Evolutionary conservation across 2,888 invertebrate genomes (phyloP).

Genomic region (Ormia ochracea): DNA sequence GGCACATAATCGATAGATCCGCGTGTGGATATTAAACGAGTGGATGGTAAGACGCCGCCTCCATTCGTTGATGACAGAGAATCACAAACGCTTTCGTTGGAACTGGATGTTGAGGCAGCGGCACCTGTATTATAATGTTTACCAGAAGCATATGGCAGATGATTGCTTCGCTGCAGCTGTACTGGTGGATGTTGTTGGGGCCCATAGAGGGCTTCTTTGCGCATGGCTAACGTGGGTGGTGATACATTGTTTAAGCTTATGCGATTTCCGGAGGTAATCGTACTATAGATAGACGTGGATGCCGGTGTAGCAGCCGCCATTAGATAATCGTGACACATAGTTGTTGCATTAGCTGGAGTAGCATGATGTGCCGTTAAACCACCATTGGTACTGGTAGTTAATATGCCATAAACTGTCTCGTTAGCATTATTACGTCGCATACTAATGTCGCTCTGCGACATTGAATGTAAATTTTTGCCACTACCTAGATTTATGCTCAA

Average conservation of each 20-base stretch:
- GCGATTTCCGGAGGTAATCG: constrained; percentile 69
- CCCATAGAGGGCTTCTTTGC: constrained; percentile 70
- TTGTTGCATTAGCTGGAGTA: constrained; percentile 71
- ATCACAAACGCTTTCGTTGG: constrained; percentile 89
- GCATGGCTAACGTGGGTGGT: constrained; percentile 73
- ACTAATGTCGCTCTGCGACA: constrained; percentile 75
- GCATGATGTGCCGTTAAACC: constrained; percentile 73
- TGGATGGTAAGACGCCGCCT: constrained; percentile 62
- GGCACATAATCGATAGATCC: constrained; percentile 72
- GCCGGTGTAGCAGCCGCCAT: constrained; percentile 72
- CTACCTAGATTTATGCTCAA: constrained; percentile 70
- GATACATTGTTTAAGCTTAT: constrained; percentile 72
- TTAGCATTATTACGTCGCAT: constrained; percentile 67
- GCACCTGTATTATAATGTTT: constrained; percentile 74
- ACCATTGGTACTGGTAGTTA: constrained; percentile 67
- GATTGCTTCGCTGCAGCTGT: constrained; percentile 70
- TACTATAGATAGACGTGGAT: constrained; percentile 66
- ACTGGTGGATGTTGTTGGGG: constrained; percentile 71
- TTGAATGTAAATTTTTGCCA: constrained; percentile 73
- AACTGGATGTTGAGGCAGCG: constrained; percentile 84
- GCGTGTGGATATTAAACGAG: constrained; percentile 67
- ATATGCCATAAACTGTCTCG: constrained; percentile 61
- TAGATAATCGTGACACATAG: constrained; percentile 73
- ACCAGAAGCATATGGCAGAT: constrained; percentile 71
- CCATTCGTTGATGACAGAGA: constrained; percentile 81